Percentiles rank a stretch among this genome's conserved stretches.
Conservation (phyloP, 2,797 vertebrate species). For the Coregonus sp. region DNA sequence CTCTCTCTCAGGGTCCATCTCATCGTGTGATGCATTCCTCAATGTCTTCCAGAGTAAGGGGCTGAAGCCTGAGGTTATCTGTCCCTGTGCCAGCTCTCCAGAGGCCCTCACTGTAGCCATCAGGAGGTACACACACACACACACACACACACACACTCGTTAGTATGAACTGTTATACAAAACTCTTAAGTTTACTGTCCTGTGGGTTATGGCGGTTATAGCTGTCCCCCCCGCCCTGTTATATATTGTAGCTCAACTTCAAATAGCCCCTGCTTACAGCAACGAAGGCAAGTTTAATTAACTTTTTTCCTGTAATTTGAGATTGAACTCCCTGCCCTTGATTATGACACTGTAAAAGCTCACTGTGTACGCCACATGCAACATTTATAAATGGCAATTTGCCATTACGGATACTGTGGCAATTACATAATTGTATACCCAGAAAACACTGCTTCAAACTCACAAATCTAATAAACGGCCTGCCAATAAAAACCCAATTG, state of each 20-base stretch:
- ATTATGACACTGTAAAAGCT: conserved; percentile 31
- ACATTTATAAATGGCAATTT: conserved; percentile 29
- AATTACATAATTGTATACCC: conserved; percentile 35
- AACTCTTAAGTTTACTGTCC: conserved; percentile 8
- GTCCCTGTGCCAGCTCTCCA: conserved; percentile 96
- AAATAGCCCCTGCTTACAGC: conserved; percentile 2
- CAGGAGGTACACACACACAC: conserved; percentile 83
- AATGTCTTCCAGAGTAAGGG: conserved; percentile 99
- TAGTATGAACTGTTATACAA: not conserved
- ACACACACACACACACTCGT: conserved; percentile 7
- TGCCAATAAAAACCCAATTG: conserved; percentile 3
- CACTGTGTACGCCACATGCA: conserved; percentile 17
- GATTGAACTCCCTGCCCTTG: conserved; percentile 11
- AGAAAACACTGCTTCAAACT: conserved; percentile 23
- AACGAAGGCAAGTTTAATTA: conserved; percentile 5
- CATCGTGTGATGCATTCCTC: conserved; percentile 97
- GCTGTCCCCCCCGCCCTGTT: conserved; percentile 29
- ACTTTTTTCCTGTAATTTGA: conserved; percentile 7
- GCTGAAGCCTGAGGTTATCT: conserved; percentile 96
- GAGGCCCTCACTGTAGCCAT: conserved; percentile 98
- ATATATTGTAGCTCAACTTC: conserved; percentile 26
- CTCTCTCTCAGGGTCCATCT: conserved; percentile 90
- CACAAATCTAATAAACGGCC: conserved; percentile 16
- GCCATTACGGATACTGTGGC: conserved; percentile 12
- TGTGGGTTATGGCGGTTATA: conserved; percentile 10